Percentiles rank a stretch among this genome's conserved stretches.
These are phyloP conservation scores for Bombus difficillimus DNA, from an alignment of 1,140 invertebrate genomes.

Conservation along the genomic window DNA sequence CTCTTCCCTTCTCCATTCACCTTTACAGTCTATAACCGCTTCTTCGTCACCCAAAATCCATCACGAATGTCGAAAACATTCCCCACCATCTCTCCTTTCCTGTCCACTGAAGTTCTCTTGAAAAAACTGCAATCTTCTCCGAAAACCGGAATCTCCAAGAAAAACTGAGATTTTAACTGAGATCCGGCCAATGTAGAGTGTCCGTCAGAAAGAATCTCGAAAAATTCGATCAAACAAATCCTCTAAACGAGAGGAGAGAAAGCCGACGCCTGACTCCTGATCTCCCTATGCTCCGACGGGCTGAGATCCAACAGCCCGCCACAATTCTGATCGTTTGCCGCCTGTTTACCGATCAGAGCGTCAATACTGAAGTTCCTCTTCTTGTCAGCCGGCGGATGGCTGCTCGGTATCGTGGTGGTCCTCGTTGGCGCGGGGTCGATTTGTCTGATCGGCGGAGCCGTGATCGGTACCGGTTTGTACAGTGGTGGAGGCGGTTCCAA, in stretches of 20 bases:
- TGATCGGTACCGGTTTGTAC: constrained; percentile 82
- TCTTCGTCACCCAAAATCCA: not conserved
- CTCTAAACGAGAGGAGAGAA: constrained; percentile 80
- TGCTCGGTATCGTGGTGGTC: constrained; percentile 36
- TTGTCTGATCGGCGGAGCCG: constrained; percentile 72
- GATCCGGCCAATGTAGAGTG: too few species aligned
- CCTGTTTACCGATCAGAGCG: constrained; percentile 82
- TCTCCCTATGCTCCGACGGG: constrained; percentile 79
- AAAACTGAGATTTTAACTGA: too few species aligned
- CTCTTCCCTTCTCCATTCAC: not conserved
- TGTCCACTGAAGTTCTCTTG: too few species aligned
- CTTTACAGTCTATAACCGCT: not conserved
- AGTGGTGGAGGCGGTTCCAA: constrained; percentile 77
- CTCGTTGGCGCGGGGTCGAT: constrained; percentile 63
- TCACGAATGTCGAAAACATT: not conserved
- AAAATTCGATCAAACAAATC: not conserved
- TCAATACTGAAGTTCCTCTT: constrained; percentile 83
- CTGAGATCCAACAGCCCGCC: constrained; percentile 79
- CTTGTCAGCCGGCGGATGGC: constrained; percentile 69
- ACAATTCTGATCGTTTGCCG: constrained; percentile 71
- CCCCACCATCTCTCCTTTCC: not conserved
- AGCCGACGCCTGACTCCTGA: constrained; percentile 81
- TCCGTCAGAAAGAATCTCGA: too few species aligned
- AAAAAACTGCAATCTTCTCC: too few species aligned
- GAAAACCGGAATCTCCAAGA: too few species aligned